Percentiles rank a stretch among this genome's conserved stretches.
phyloP scores from a whole-genome alignment of 1,140 invertebrate species.

The Listronotus bonariensis region DNA sequence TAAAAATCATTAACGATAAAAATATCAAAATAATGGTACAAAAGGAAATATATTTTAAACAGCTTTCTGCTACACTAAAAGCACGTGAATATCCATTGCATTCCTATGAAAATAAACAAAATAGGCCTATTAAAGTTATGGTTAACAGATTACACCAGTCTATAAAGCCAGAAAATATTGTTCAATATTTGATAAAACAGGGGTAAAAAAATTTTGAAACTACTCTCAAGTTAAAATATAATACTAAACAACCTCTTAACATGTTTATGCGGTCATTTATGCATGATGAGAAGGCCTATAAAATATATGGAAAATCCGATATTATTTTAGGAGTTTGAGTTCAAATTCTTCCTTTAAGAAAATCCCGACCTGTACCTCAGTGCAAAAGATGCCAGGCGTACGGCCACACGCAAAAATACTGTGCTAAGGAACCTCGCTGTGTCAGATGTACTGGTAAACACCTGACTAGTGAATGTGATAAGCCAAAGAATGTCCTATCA shows the following conservation, averaged over 20 bases:
- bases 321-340: conserved; percentile 24
- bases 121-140: too few relatives aligned
- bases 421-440: conserved; percentile 19
- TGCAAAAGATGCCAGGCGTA: conserved; percentile 30
- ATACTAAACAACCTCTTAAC: conserved; percentile 31
- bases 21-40: too few relatives aligned
- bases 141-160: conserved; percentile 23
- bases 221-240: conserved; percentile 32
- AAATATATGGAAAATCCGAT: conserved; percentile 19
- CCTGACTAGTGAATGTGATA: too few relatives aligned
- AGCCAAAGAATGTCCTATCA: too few relatives aligned
- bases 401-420: conserved; percentile 26
- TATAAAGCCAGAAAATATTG: conserved; percentile 10
- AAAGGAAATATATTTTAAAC: too few relatives aligned
- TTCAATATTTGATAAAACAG: conserved; percentile 15
- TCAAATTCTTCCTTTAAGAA: conserved; percentile 30
- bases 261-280: conserved; percentile 35
- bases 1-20: too few relatives aligned
- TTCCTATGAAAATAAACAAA: too few relatives aligned
- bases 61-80: too few relatives aligned
- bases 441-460: too few relatives aligned
- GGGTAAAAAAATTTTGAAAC: conserved; percentile 24
- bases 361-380: conserved; percentile 18
- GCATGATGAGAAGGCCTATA: conserved; percentile 13
- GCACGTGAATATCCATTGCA: too few relatives aligned